Conservation (phyloP, 2,888 invertebrate genomes). For the Globia sparganii region DNA sequence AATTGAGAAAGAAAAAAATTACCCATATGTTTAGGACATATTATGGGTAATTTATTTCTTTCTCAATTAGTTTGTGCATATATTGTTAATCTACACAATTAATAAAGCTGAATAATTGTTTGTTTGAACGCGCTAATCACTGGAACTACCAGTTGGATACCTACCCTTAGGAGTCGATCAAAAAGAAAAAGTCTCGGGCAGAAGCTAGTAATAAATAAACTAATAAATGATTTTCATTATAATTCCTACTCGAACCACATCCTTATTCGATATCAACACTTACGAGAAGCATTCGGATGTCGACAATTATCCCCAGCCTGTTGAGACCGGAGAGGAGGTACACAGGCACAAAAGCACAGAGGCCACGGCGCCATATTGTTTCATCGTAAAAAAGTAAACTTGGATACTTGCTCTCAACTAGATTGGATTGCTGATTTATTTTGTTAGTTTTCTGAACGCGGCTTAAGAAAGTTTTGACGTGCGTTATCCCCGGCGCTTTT, state of each 20-base stretch:
- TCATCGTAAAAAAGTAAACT: constrained; percentile 16
- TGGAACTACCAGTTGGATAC: too few relatives aligned
- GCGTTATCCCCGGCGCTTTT: not conserved
- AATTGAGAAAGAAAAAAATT: too few relatives aligned
- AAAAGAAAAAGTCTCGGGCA: too few relatives aligned
- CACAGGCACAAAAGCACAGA: not conserved
- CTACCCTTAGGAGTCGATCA: too few relatives aligned
- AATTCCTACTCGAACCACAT: not conserved
- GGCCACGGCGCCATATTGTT: constrained; percentile 20
- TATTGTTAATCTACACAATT: not conserved
- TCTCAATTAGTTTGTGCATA: too few relatives aligned
- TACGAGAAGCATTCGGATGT: not conserved
- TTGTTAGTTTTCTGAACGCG: constrained; percentile 19
- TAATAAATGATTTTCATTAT: not conserved
- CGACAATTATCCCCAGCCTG: not conserved
- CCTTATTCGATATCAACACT: constrained; percentile 5
- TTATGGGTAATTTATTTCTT: too few relatives aligned
- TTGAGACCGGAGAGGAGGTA: not conserved
- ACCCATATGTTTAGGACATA: too few relatives aligned
- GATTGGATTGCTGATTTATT: constrained; percentile 42
- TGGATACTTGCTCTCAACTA: constrained; percentile 26
- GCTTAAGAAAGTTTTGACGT: constrained; percentile 21
- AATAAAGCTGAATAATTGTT: too few relatives aligned
- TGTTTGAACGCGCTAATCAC: too few relatives aligned
- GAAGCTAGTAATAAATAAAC: not conserved